These are phyloP conservation scores for Griposia aprilina DNA, from an alignment of 2,888 invertebrate species.

Conservation along the genomic window DNA sequence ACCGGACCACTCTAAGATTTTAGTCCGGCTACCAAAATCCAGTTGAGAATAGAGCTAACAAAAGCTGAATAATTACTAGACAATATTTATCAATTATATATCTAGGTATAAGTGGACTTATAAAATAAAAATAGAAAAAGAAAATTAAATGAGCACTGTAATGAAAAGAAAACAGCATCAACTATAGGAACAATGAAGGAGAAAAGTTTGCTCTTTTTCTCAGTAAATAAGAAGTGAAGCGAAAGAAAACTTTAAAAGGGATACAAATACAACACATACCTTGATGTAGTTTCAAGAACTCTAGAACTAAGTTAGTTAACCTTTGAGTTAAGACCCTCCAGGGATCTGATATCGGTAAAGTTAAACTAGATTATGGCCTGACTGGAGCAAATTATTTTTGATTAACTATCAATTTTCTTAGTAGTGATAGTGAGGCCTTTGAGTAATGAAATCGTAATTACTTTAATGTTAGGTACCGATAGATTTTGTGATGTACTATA, in stretches of 20 bases:
- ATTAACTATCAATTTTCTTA: slow-evolving; percentile 32
- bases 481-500: neutral
- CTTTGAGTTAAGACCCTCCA: slow-evolving; percentile 26
- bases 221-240: slow-evolving; percentile 13
- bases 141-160: neutral
- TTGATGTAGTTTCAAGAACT: slow-evolving; percentile 13
- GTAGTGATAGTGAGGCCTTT: neutral
- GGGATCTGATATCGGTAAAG: slow-evolving; percentile 9
- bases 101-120: neutral
- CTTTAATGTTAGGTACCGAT: neutral
- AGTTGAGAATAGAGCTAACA: neutral
- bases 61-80: neutral
- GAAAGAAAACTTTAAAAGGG: slow-evolving; percentile 16
- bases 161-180: neutral
- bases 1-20: neutral
- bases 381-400: slow-evolving; percentile 21
- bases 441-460: slow-evolving; percentile 6
- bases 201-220: slow-evolving; percentile 2
- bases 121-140: neutral
- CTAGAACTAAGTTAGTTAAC: slow-evolving; percentile 14
- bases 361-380: slow-evolving; percentile 22
- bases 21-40: neutral
- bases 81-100: neutral
- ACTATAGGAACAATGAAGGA: neutral
- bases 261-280: neutral